Conservation (phyloP, 2,888 invertebrate species). For the Tipula unca region DNA sequence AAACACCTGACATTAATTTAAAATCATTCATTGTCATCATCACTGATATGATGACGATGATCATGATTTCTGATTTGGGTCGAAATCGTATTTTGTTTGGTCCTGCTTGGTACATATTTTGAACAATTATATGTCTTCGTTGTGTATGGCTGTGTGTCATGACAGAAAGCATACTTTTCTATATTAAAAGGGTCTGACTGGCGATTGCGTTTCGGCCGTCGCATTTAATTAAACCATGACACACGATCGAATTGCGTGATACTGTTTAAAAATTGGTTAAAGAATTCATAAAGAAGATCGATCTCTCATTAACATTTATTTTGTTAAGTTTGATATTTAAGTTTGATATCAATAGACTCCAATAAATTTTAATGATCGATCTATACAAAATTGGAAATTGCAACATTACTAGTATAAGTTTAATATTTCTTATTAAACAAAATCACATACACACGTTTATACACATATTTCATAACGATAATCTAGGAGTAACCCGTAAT, state of each 20-base stretch:
- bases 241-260: not conserved
- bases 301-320: too few species aligned
- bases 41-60: not conserved
- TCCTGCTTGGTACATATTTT: not conserved
- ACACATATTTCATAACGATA: not conserved
- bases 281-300: not conserved
- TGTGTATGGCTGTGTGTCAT: not conserved
- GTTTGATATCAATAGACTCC: too few species aligned
- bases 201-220: not conserved
- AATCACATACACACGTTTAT: too few species aligned
- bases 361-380: too few species aligned
- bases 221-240: constrained; percentile 8
- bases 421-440: too few species aligned
- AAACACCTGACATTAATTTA: not conserved
- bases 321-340: too few species aligned
- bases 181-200: not conserved
- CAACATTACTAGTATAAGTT: too few species aligned
- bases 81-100: not conserved
- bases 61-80: not conserved
- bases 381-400: too few species aligned
- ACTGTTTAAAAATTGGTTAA: not conserved
- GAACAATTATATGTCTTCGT: not conserved
- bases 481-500: not conserved
- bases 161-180: not conserved
- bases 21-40: not conserved